Percentiles rank a stretch among this genome's conserved stretches.
phyloP scores from a whole-genome alignment of 2,113 vertebrate species.

The Epinephelus cyanopodus region DNA sequence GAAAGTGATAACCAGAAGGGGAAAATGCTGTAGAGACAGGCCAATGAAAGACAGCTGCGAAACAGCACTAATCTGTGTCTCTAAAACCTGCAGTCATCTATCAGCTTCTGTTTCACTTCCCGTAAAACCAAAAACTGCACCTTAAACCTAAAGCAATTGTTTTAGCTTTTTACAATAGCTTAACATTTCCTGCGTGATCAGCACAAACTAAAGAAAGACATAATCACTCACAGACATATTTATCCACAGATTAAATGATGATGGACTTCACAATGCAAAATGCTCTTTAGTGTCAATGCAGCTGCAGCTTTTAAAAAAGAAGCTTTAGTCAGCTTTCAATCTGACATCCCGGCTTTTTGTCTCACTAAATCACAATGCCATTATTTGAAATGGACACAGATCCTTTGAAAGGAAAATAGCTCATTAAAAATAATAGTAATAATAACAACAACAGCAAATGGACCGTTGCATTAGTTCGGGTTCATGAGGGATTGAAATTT shows the following conservation, averaged over 20 bases:
- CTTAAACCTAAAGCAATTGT: conserved; percentile 64
- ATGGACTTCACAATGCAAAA: conserved; percentile 72
- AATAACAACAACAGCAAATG: conserved; percentile 60
- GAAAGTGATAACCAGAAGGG: conserved; percentile 51
- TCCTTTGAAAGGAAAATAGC: conserved; percentile 45
- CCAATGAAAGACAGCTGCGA: conserved; percentile 34
- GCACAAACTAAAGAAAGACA: conserved; percentile 65
- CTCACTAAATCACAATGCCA: conserved; percentile 51
- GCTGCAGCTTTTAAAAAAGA: conserved; percentile 62
- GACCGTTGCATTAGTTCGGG: conserved; percentile 62
- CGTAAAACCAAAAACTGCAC: conserved; percentile 41
- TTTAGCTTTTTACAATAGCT: conserved; percentile 46
- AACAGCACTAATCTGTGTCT: conserved; percentile 61
- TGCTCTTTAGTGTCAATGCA: conserved; percentile 67
- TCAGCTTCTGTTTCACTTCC: conserved; percentile 42
- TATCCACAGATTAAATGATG: conserved; percentile 80
- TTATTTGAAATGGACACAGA: conserved; percentile 57
- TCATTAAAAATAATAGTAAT: conserved; percentile 71
- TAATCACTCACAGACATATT: conserved; percentile 74
- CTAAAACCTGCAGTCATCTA: conserved; percentile 54
- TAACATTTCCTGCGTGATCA: conserved; percentile 58
- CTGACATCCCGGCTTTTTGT: conserved; percentile 59
- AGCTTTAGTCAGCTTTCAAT: conserved; percentile 66
- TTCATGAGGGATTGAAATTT: conserved; percentile 57
- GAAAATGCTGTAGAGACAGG: conserved; percentile 10